Conservation (phyloP, 1,140 invertebrate genomes). For the Heterodera schachtii region DNA sequence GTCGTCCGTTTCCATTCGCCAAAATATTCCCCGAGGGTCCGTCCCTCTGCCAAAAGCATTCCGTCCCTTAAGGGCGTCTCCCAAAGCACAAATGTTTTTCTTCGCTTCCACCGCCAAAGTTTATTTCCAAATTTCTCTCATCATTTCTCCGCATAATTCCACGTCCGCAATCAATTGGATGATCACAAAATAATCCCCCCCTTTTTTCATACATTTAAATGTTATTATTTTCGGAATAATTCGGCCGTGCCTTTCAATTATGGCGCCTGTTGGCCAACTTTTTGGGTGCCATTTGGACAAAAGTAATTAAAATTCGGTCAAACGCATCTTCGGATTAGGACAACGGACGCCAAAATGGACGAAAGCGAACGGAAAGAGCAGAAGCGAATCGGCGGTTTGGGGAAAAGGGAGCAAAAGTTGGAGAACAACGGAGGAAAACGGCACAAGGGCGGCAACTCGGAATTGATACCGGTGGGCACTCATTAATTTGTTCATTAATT, state of each 20-base stretch:
- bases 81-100: not conserved
- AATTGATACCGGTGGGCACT: constrained; percentile 6
- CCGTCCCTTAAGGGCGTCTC: not conserved
- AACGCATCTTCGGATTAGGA: not conserved
- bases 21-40: not conserved
- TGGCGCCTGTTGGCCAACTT: not conserved
- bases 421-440: not conserved
- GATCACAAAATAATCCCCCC: not conserved
- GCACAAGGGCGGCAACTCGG: not conserved
- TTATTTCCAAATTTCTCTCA: not conserved
- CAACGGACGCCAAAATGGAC: not conserved
- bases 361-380: not conserved
- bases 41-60: not conserved
- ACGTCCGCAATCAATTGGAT: not conserved
- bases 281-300: not conserved
- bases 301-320: not conserved
- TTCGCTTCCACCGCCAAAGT: not conserved
- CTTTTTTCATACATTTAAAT: not conserved
- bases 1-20: too few species aligned
- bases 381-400: not conserved
- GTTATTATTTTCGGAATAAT: not conserved
- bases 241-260: not conserved
- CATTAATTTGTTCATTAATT: not conserved
- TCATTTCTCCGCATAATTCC: not conserved
- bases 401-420: not conserved